phyloP scores from a whole-genome alignment of 2,888 invertebrate species.

The Polymixis lichenea region DNA sequence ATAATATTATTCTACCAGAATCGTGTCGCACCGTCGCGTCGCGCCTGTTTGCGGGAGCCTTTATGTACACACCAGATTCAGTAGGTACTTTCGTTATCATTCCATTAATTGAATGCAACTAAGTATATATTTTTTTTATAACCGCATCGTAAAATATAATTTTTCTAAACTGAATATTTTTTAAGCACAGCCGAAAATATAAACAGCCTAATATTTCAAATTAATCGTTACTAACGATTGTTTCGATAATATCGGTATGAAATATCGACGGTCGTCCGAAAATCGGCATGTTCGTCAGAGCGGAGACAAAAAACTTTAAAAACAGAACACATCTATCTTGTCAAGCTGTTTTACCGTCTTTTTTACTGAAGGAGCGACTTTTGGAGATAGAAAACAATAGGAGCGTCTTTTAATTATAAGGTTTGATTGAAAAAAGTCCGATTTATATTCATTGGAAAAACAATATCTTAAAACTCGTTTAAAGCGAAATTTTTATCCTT shows the following conservation, averaged over 20 bases:
- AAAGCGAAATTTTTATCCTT: neutral
- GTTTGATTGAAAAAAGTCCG: slow-evolving; percentile 23
- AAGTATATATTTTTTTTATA: neutral
- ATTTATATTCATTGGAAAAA: slow-evolving; percentile 13
- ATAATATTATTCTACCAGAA: too few species aligned
- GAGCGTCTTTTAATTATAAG: slow-evolving; percentile 41
- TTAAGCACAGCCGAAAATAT: slow-evolving; percentile 26
- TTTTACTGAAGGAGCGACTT: slow-evolving; percentile 32
- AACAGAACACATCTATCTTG: slow-evolving; percentile 75
- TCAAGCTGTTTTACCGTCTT: slow-evolving; percentile 77
- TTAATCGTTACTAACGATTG: slow-evolving; percentile 76
- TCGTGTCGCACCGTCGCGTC: too few species aligned
- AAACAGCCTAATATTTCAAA: slow-evolving; percentile 69
- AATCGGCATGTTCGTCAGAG: slow-evolving; percentile 80
- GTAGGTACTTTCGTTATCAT: neutral
- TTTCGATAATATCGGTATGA: slow-evolving; percentile 76
- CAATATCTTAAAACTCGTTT: neutral
- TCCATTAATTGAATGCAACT: neutral
- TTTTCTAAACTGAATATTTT: slow-evolving; percentile 19
- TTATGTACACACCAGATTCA: neutral
- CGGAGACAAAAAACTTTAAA: slow-evolving; percentile 74
- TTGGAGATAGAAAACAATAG: slow-evolving; percentile 48
- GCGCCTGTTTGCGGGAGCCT: too few species aligned
- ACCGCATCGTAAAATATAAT: neutral
- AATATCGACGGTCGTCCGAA: slow-evolving; percentile 79